phyloP scores from a whole-genome alignment of 2,888 invertebrate species.

The Sceliomorpha sp. region DNA sequence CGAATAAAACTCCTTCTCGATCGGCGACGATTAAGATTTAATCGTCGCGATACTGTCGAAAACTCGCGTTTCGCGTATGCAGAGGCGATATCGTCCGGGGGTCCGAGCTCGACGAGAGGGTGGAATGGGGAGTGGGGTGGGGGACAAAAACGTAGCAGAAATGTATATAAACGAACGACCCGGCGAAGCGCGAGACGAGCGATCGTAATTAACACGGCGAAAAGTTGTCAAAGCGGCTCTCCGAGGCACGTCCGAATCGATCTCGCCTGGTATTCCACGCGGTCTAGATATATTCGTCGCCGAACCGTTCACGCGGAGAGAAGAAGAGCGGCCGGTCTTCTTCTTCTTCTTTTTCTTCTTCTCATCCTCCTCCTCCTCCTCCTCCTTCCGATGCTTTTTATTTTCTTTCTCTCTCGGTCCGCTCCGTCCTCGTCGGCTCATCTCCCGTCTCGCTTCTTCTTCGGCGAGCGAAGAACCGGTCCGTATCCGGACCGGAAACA shows the following conservation, averaged over 20 bases:
- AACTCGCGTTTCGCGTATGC: no score
- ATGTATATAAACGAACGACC: no score
- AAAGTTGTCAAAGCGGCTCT: no score
- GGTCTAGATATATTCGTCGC: conserved; percentile 53
- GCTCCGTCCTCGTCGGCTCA: conserved; percentile 12
- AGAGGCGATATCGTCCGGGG: no score
- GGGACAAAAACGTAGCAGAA: no score
- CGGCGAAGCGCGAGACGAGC: not conserved
- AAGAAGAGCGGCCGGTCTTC: conserved; percentile 10
- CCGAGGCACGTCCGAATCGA: not conserved
- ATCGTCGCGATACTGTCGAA: no score
- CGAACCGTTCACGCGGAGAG: not conserved
- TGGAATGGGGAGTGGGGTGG: no score
- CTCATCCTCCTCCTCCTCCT: conserved; percentile 27
- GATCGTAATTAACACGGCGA: not conserved
- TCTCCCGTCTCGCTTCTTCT: conserved; percentile 15
- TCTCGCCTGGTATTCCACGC: conserved; percentile 29
- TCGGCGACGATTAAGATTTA: no score
- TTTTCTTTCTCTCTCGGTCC: conserved; percentile 21
- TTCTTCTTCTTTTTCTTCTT: conserved; percentile 12
- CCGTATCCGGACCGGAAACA: conserved; percentile 79
- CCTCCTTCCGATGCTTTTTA: conserved; percentile 1
- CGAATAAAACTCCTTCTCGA: no score
- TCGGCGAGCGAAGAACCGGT: conserved; percentile 71
- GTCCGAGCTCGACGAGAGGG: no score